Evolutionary conservation across 2,888 invertebrate genomes (phyloP).

Genomic region (Phoenoteleia sp.): DNA sequence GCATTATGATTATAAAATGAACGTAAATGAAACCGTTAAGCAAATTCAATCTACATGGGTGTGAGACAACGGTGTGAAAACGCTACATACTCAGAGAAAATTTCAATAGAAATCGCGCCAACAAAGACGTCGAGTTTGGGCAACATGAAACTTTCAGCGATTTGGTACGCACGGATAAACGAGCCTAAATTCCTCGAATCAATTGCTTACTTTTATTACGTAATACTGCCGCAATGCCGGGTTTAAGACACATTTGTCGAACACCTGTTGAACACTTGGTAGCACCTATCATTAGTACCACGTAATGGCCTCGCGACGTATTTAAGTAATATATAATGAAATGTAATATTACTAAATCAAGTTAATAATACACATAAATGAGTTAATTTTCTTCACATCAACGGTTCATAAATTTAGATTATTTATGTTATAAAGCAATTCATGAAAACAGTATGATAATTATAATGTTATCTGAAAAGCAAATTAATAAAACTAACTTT

Average conservation of each 20-base stretch:
- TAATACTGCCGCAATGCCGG: conserved; percentile 67
- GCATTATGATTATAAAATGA: too few relatives aligned
- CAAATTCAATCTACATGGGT: too few relatives aligned
- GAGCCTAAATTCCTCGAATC: conserved; percentile 68
- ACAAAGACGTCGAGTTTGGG: neutral
- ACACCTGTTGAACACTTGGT: conserved; percentile 74
- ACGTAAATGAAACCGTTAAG: too few relatives aligned
- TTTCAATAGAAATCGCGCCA: conserved; percentile 7
- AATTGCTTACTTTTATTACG: conserved; percentile 74
- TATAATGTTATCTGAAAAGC: too few relatives aligned
- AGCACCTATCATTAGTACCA: conserved; percentile 69
- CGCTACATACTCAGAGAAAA: conserved; percentile 19
- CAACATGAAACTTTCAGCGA: conserved; percentile 55
- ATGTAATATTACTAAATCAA: too few relatives aligned
- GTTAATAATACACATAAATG: too few relatives aligned
- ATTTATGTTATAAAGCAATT: too few relatives aligned
- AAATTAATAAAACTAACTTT: too few relatives aligned
- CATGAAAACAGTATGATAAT: too few relatives aligned
- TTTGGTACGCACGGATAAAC: conserved; percentile 59
- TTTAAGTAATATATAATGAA: conserved; percentile 72
- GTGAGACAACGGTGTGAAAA: too few relatives aligned
- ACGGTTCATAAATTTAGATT: too few relatives aligned
- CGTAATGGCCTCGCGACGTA: conserved; percentile 71
- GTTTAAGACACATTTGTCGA: conserved; percentile 74
- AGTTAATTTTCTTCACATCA: too few relatives aligned